phyloP scores from a whole-genome alignment of 2,888 invertebrate species.

The Drosophila villosipedis region DNA sequence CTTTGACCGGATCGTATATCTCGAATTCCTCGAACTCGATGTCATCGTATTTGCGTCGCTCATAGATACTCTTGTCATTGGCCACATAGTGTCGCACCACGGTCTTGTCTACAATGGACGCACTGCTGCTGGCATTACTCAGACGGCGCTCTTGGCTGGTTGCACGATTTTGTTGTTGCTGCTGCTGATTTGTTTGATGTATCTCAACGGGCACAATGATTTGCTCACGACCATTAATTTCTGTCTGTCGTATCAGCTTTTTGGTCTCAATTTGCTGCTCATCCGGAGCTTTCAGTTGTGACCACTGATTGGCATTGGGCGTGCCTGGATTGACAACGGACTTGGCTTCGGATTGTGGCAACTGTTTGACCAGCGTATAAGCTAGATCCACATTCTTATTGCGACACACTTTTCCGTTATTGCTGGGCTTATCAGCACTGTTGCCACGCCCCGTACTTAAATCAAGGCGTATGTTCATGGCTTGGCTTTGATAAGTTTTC shows the following conservation, averaged over 20 bases:
- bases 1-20: constrained; percentile 87
- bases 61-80: constrained; percentile 88
- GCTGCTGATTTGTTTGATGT: constrained; percentile 49
- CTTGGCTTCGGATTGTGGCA: constrained; percentile 36
- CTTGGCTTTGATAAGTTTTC: constrained; percentile 73
- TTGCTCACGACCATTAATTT: constrained; percentile 57
- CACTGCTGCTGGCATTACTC: constrained; percentile 77
- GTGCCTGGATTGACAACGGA: constrained; percentile 30
- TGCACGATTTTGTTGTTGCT: constrained; percentile 17
- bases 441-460: constrained; percentile 42
- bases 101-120: constrained; percentile 82
- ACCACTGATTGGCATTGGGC: constrained; percentile 39
- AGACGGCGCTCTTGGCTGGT: constrained; percentile 50
- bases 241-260: constrained; percentile 47
- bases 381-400: constrained; percentile 86
- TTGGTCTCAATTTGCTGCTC: constrained; percentile 21
- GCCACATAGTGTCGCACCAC: constrained; percentile 88
- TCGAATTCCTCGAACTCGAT: constrained; percentile 95
- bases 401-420: constrained; percentile 80
- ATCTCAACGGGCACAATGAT: constrained; percentile 80
- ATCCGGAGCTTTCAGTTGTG: constrained; percentile 14
- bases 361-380: constrained; percentile 80
- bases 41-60: constrained; percentile 90
- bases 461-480: constrained; percentile 82
- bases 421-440: constrained; percentile 78